Conservation (phyloP, 2,797 vertebrate genomes). For the Gymnothorax reevesii region DNA sequence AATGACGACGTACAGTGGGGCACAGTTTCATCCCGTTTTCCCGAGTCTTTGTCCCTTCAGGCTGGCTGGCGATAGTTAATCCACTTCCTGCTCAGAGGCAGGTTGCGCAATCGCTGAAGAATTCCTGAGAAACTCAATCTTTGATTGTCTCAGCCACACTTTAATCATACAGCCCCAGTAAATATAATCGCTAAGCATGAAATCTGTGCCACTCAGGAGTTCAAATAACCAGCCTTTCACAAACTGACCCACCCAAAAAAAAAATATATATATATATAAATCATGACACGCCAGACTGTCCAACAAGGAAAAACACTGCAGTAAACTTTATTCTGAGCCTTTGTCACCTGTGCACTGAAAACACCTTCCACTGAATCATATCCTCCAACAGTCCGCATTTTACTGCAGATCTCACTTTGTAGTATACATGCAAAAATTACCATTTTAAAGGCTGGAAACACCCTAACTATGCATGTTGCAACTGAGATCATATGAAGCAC, state of each 20-base stretch:
- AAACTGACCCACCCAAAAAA: slow-evolving; percentile 2
- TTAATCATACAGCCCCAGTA: background rate
- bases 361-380: background rate
- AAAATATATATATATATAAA: background rate
- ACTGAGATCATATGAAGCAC: background rate
- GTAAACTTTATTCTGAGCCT: background rate
- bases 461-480: background rate
- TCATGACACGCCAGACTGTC: background rate
- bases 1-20: background rate
- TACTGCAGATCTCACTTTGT: background rate
- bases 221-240: background rate
- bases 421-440: background rate
- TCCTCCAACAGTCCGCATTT: background rate
- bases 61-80: background rate
- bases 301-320: background rate
- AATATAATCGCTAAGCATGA: background rate
- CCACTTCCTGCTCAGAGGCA: background rate
- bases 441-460: background rate
- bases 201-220: background rate
- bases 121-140: background rate
- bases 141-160: background rate
- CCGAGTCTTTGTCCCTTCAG: background rate
- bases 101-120: background rate
- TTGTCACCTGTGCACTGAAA: background rate
- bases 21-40: too few relatives aligned